Evolutionary conservation across 2,888 invertebrate species (phyloP), one percentile per base, ranked within the genome.

Genomic region (Elegia similella): DNA sequence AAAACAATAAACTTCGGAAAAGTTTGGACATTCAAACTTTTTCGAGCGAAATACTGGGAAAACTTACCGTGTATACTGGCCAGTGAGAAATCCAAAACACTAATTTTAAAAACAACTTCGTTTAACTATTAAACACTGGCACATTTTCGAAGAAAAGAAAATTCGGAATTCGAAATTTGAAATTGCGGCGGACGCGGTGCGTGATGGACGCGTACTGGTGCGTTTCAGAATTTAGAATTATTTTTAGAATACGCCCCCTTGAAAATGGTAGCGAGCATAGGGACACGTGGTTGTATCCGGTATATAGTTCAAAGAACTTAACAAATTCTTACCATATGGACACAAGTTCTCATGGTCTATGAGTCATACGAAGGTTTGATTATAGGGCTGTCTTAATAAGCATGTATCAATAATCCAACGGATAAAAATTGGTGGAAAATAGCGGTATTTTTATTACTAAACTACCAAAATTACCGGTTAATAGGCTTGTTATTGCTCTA

Each of bases 221-320:
- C 79, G 78, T 77, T 75, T 48, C 34, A 50, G 42, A 48, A 48
- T 38, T 56, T 42, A 30, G 30, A 42, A 48, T 47, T 90, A 90
- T 89, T 86, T 89, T 88, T 90, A 89, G 89, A 88, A 79, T 77
- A 86, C 90, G 90, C 90, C 90, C 90, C 88, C 88, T 86, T 80
- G 76, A 78, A 67, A 61, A 56, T 56, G 56, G 48, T 48, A 13
- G 34, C 32, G 29, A 48, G 38, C 48, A 56, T 48, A 50, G 48
- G 46, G 46, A 74, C 84, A 83, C 84, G 81, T 84, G 84, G 77
- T 72, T 61, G 67, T 80, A 82, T 87, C 86, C 86, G 82, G 82
- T 67, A 48, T 66, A 72, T 53, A 77, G 84, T 79, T 82, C 77
- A 75, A 72, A 67, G 72, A 72, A 78, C 78, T 75, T 55, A 38